These are phyloP conservation scores for Bilobella aurantiaca DNA, from an alignment of 1,140 invertebrate genomes.

Conservation along the genomic window DNA sequence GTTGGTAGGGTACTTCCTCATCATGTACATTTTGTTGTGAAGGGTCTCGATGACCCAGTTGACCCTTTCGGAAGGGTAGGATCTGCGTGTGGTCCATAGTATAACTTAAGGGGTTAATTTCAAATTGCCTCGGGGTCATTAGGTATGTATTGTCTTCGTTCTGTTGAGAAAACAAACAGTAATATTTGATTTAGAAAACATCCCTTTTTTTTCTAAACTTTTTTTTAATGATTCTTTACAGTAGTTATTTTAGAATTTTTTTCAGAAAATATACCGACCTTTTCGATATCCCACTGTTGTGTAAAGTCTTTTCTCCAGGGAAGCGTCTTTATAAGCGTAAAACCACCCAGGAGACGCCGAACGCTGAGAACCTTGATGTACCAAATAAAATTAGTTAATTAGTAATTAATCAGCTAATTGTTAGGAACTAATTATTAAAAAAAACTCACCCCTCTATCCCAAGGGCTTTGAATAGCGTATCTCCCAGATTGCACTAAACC, in stretches of 20 bases:
- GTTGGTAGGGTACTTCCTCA: background rate
- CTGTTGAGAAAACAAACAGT: background rate
- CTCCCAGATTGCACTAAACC: background rate
- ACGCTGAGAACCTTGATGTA: slow-evolving; percentile 10
- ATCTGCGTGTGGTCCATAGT: background rate
- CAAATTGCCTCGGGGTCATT: background rate
- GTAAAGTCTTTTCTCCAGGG: slow-evolving; percentile 7
- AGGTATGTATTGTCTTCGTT: slow-evolving; percentile 5
- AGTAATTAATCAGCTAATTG: no score
- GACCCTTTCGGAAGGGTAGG: background rate
- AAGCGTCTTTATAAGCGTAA: background rate
- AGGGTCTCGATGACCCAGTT: slow-evolving; percentile 8
- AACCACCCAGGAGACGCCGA: slow-evolving; percentile 3
- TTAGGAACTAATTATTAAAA: no score
- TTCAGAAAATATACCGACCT: background rate
- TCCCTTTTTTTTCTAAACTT: no score
- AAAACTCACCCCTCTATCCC: slow-evolving; percentile 3
- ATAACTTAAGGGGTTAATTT: background rate
- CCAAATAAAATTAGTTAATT: no score
- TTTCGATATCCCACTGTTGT: slow-evolving; percentile 14
- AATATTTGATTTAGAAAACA: background rate
- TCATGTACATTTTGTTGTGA: background rate
- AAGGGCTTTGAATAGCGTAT: slow-evolving; percentile 7
- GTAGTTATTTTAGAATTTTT: no score
- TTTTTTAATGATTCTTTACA: no score